Percentiles rank a stretch among this genome's conserved stretches.
Conservation (phyloP, 1,140 invertebrate species). For the Drosophila elegans region DNA sequence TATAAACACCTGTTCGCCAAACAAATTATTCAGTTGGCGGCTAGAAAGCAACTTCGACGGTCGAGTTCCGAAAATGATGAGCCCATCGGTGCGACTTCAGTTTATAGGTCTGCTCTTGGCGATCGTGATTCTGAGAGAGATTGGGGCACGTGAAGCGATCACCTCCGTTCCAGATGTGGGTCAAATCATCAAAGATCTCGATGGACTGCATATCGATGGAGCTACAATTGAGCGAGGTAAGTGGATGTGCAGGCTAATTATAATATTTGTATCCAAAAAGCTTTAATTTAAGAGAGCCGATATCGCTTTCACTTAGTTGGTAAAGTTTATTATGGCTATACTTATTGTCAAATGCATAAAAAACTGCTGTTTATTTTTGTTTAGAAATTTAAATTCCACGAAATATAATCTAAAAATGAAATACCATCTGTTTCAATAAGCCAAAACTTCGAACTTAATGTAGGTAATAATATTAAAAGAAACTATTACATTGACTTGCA, state of each 20-base stretch:
- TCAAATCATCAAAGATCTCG: conserved; percentile 66
- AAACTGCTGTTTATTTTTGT: not conserved
- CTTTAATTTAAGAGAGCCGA: not conserved
- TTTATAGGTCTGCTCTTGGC: conserved; percentile 7
- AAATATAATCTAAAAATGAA: not conserved
- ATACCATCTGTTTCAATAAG: not conserved
- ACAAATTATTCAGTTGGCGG: conserved; percentile 38
- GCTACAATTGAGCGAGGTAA: conserved; percentile 27
- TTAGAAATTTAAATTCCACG: not conserved
- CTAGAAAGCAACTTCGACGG: conserved; percentile 25
- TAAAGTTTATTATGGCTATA: not conserved
- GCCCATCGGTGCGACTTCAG: not conserved
- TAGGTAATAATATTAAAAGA: too few relatives aligned
- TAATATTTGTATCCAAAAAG: not conserved
- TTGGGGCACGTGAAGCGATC: conserved; percentile 55
- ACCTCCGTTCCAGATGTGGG: conserved; percentile 60
- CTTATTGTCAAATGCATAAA: not conserved
- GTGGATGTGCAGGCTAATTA: conserved; percentile 10
- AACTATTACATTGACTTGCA: too few relatives aligned
- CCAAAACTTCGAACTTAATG: not conserved
- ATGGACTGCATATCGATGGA: conserved; percentile 42
- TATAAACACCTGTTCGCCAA: conserved; percentile 49
- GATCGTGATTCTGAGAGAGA: conserved; percentile 37
- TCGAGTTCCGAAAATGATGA: conserved; percentile 6
- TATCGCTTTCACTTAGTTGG: not conserved